A percentile compares a stretch with the other conserved stretches of the same genome.
phyloP scores from a whole-genome alignment of 2,888 invertebrate genomes.

The Drosophila conformis region DNA sequence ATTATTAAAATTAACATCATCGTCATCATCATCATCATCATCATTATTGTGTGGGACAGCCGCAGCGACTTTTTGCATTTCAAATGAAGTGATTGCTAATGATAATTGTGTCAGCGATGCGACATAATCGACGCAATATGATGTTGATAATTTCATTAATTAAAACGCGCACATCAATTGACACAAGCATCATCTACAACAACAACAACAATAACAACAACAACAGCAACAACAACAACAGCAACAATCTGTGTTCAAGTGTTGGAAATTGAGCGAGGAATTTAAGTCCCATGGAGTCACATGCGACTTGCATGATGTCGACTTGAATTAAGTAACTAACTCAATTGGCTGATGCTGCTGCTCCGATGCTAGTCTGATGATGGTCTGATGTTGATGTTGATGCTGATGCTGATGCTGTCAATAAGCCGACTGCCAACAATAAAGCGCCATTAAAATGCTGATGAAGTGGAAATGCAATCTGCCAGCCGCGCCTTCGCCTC shows the following conservation, averaged over 20 bases:
- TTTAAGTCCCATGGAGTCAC: conserved; percentile 30
- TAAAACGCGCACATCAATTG: conserved; percentile 53
- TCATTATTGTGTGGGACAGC: not conserved
- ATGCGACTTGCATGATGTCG: conserved; percentile 17
- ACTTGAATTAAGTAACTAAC: conserved; percentile 43
- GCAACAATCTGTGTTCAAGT: conserved; percentile 25
- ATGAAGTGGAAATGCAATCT: conserved; percentile 70
- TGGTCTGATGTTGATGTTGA: conserved; percentile 1
- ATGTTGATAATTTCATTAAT: conserved; percentile 64
- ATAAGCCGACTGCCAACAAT: conserved; percentile 47
- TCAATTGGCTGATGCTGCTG: conserved; percentile 18
- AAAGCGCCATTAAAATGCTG: conserved; percentile 63
- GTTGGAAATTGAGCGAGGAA: conserved; percentile 38
- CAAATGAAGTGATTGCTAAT: conserved; percentile 50
- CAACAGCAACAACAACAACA: conserved; percentile 1
- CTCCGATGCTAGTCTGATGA: not conserved
- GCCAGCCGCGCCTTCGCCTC: conserved; percentile 22
- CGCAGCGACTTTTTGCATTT: conserved; percentile 29
- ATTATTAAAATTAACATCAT: conserved; percentile 4
- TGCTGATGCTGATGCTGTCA: conserved; percentile 29
- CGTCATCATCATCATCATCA: conserved; percentile 15
- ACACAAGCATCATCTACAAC: conserved; percentile 22
- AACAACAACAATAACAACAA: conserved; percentile 1
- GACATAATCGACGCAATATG: conserved; percentile 55
- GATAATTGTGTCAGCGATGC: conserved; percentile 43